Evolutionary conservation across 37 sponge, comb jelly and placozoan species (phyloP), one percentile per base, ranked within the genome.

Genomic region (Haliclona indistincta): DNA sequence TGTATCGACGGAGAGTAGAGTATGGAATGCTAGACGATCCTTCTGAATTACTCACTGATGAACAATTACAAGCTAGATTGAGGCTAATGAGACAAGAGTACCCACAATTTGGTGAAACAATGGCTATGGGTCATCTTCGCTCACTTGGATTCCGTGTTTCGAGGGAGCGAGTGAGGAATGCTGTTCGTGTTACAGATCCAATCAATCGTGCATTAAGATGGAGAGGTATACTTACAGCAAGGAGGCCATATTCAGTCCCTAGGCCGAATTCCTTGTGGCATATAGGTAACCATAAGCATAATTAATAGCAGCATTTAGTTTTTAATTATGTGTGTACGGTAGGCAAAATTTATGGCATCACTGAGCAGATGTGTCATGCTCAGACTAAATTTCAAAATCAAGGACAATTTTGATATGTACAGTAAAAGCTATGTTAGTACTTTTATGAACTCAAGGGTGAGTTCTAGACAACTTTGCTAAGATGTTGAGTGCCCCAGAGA

Each of bases 201-300:
- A 11, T 84, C 8, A 70, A 76, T 47, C 39, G 54, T 40, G 64
- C 84, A 2, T n/a, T 86, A 17, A 35, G 86, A n/a, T 78, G 80
- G 74, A 23, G 66, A 43, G 76, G 75, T 6, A 32, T 47, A 36
- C 36, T 56, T 6, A 56, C 70, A 51, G 25, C 5, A 13, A 39
- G 81, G 26, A 69, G 55, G 5, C 87, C 75, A 39, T 84, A 89
- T 55, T 84, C 76, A 23, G 81, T 84, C 4, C 74, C 81, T 44
- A 72, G 79, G 1, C 89, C 89, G 23, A 81, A 88, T 42, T 75
- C 89, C 22, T 52, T 89, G 25, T 89, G 90, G 90, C 90, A 88
- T 66, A 66, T 88, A 69, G 89, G 86, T 85, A 75, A 43, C 11
- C 5, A 58, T 13, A 15, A n/a, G n/a, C n/a, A n/a, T n/a, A n/a